Conservation (phyloP, 2,797 vertebrate species). For the Gobio occitaniae region DNA sequence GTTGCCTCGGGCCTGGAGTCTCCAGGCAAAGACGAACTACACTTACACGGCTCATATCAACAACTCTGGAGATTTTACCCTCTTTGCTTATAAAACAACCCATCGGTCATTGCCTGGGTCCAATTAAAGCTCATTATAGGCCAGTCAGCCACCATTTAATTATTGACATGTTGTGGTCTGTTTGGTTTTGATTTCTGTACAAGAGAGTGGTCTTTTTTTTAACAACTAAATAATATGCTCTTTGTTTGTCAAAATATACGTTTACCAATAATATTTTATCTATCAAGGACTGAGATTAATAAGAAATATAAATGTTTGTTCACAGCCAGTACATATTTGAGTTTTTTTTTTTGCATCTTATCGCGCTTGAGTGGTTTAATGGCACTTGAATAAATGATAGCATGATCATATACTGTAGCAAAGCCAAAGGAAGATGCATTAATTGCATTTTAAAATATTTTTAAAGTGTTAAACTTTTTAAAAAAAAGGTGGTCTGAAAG, state of each 20-base stretch:
- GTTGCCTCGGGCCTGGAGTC: neutral
- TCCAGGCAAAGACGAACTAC: conserved; percentile 31
- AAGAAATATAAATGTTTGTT: neutral
- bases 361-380: neutral
- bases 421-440: neutral
- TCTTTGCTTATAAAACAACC: neutral
- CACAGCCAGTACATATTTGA: neutral
- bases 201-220: neutral
- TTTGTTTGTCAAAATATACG: neutral
- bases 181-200: neutral
- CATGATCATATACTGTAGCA: neutral
- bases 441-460: neutral
- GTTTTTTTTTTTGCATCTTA: neutral
- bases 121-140: neutral
- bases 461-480: neutral
- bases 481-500: too few relatives aligned
- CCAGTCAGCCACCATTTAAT: neutral
- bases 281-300: neutral
- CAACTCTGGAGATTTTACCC: conserved; percentile 10
- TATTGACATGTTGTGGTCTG: conserved; percentile 13
- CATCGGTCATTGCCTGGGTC: neutral
- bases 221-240: neutral
- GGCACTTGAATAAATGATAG: neutral
- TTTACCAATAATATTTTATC: neutral
- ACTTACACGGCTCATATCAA: conserved; percentile 16